Percentiles rank a stretch among this genome's conserved stretches.
Evolutionary conservation across 2,113 vertebrate species (phyloP).

Genomic region (Glareola pratincola): DNA sequence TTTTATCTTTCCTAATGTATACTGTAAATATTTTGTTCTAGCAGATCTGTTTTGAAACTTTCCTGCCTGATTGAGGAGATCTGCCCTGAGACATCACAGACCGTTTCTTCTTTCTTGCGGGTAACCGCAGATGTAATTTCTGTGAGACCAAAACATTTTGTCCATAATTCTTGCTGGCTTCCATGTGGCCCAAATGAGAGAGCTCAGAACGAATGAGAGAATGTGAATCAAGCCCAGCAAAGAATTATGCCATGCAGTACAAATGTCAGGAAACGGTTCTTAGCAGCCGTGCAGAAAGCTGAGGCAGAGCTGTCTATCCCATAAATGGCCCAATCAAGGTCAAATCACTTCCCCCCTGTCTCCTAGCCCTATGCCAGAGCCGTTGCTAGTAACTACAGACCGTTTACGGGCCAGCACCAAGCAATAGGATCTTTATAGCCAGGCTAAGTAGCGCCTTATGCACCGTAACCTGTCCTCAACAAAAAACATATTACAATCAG

Average conservation of each 20-base stretch:
- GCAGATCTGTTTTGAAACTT: background rate
- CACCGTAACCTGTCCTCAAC: accelerated
- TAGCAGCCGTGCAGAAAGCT: background rate
- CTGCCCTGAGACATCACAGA: background rate
- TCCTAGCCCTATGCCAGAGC: background rate
- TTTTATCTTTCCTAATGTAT: background rate
- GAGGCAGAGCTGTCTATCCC: background rate
- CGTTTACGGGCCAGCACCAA: background rate
- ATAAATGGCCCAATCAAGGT: background rate
- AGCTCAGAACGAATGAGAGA: background rate
- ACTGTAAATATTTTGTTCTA: slow-evolving; percentile 7
- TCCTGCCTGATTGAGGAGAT: background rate
- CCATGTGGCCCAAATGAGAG: background rate
- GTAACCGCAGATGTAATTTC: background rate
- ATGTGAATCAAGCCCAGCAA: background rate
- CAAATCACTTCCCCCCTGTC: background rate
- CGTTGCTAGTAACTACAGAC: background rate
- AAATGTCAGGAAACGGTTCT: background rate
- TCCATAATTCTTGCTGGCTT: background rate
- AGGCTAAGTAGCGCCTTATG: background rate
- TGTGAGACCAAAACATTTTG: background rate
- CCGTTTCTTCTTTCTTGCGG: background rate
- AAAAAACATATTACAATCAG: background rate
- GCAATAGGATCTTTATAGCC: background rate
- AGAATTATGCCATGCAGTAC: background rate